Conservation (phyloP, 2,888 invertebrate species). For the Phengaris alcon region DNA sequence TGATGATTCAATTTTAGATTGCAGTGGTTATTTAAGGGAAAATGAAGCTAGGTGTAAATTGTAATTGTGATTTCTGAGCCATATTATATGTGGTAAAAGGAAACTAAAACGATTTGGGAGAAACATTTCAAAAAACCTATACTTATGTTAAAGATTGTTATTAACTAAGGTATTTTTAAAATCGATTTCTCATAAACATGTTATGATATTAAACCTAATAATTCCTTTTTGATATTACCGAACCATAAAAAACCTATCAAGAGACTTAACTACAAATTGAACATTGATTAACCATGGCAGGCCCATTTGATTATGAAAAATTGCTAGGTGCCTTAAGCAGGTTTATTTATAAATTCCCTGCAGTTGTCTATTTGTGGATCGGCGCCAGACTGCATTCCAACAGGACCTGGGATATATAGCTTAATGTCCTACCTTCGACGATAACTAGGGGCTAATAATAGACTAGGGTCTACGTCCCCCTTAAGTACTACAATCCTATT, state of each 20-base stretch:
- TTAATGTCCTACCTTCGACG: slow-evolving; percentile 63
- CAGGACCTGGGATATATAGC: slow-evolving; percentile 65
- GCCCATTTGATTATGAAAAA: slow-evolving; percentile 20
- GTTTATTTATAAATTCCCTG: slow-evolving; percentile 53
- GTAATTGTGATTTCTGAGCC: neutral
- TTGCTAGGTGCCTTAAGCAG: slow-evolving; percentile 35
- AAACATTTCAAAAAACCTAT: neutral
- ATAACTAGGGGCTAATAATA: slow-evolving; percentile 57
- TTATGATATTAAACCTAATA: slow-evolving; percentile 12
- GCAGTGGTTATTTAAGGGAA: neutral
- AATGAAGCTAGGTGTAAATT: neutral
- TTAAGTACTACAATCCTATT: slow-evolving; percentile 19
- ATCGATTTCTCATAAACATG: neutral
- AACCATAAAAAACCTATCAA: slow-evolving; percentile 12
- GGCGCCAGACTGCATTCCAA: slow-evolving; percentile 75
- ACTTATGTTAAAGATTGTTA: neutral
- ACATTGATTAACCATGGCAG: slow-evolving; percentile 3
- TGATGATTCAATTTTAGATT: neutral
- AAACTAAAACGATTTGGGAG: neutral
- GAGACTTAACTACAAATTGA: slow-evolving; percentile 19
- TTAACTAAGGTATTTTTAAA: neutral
- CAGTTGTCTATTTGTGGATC: slow-evolving; percentile 63
- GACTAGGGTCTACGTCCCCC: slow-evolving; percentile 54
- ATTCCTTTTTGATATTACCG: slow-evolving; percentile 15
- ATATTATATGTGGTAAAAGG: neutral